Evolutionary conservation across 2,113 vertebrate species (phyloP).

Genomic region (Sarotherodon lohbergeri): DNA sequence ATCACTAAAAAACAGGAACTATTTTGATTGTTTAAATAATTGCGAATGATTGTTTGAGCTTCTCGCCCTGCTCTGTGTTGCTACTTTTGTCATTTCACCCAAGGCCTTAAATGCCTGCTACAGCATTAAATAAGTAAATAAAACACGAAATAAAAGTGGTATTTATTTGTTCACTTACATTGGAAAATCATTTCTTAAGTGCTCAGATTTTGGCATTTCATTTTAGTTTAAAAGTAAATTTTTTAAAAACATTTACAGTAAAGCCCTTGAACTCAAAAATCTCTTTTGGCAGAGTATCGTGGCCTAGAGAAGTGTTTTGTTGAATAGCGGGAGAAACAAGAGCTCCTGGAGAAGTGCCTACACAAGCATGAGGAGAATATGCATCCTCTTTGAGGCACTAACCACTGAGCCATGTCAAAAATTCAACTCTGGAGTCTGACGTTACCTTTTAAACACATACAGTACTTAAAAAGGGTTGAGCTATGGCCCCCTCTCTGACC

Average conservation of each 20-base stretch:
- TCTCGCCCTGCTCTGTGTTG: not conserved
- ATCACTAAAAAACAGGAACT: not conserved
- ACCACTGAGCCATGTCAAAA: not conserved
- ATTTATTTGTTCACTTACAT: not conserved
- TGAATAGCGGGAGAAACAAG: not conserved
- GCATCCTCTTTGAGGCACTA: not conserved
- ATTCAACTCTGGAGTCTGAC: not conserved
- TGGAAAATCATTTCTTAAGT: not conserved
- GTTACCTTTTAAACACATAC: not conserved
- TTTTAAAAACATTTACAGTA: rapidly evolving
- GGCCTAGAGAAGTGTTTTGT: not conserved
- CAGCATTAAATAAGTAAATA: not conserved
- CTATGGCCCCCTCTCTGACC: not conserved
- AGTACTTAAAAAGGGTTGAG: not conserved
- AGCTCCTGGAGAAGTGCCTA: not conserved
- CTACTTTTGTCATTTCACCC: not conserved
- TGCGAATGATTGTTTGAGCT: not conserved
- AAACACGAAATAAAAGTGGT: not conserved
- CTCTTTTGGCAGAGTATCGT: not conserved
- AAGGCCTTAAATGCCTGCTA: not conserved
- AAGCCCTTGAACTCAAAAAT: not conserved
- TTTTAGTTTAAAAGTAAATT: not conserved
- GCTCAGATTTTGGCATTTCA: not conserved
- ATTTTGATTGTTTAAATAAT: not conserved
- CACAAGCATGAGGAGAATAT: not conserved